Evolutionary conservation across 35 echinoderm and acorn worm genomes (phyloP).

Genomic region (Amphiura filiformis): DNA sequence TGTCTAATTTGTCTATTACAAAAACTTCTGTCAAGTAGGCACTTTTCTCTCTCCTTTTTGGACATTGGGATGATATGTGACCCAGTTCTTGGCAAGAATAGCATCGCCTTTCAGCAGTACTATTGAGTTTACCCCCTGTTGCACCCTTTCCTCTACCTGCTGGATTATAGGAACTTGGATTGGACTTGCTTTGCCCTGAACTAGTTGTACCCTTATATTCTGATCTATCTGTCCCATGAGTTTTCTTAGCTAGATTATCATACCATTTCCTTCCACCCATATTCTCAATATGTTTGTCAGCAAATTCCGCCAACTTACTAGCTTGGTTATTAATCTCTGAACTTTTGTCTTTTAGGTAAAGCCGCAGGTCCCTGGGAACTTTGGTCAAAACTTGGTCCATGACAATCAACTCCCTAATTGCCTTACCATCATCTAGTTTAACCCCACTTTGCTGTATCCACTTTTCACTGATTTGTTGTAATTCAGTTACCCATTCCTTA

Average conservation of each 20-base stretch:
- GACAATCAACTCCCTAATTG: constrained; percentile 45
- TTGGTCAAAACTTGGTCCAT: constrained; percentile 50
- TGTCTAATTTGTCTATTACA: too few species aligned
- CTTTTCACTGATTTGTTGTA: constrained; percentile 4
- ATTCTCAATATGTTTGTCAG: constrained; percentile 43
- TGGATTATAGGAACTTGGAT: too few species aligned
- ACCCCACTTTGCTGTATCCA: constrained; percentile 33
- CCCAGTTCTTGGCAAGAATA: too few species aligned
- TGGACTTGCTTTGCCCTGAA: too few species aligned
- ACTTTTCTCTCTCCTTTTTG: too few species aligned
- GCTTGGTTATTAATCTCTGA: constrained; percentile 17
- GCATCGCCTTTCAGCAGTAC: too few species aligned
- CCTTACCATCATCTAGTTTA: constrained; percentile 17
- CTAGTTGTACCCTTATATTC: too few species aligned
- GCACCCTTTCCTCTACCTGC: too few species aligned
- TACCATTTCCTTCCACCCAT: constrained; percentile 3
- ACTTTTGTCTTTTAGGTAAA: constrained; percentile 59
- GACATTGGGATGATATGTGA: too few species aligned
- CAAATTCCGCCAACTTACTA: constrained; percentile 12
- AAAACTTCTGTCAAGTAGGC: too few species aligned
- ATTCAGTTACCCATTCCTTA: background rate
- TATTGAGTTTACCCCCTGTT: too few species aligned
- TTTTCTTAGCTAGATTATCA: background rate
- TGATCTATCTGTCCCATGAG: too few species aligned
- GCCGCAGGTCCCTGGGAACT: constrained; percentile 17